Conservation (phyloP, 2,113 vertebrate species). For the Isichthys henryi region DNA sequence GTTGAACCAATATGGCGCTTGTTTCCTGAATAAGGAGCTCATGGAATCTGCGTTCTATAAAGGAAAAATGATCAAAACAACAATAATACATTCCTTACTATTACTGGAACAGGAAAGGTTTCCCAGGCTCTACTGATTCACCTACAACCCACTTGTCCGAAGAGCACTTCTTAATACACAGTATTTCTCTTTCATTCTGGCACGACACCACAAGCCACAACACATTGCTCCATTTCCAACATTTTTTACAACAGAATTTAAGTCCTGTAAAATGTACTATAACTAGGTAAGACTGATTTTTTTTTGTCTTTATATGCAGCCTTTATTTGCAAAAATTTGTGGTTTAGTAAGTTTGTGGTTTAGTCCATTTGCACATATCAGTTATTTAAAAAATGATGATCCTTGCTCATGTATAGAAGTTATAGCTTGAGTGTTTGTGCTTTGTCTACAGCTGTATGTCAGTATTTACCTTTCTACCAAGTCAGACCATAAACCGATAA, state of each 20-base stretch:
- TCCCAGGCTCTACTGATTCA: not conserved
- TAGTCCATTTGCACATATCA: not conserved
- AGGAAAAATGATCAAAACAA: not conserved
- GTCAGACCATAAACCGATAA: not conserved
- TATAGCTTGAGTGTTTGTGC: not conserved
- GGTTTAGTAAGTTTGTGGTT: not conserved
- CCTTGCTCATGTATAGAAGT: not conserved
- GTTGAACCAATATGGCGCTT: conserved; percentile 12
- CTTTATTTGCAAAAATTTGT: not conserved
- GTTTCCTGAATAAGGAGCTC: not conserved
- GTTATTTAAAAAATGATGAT: not conserved
- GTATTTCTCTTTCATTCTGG: not conserved
- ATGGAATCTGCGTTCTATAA: not conserved
- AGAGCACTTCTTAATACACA: not conserved
- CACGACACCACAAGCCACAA: not conserved
- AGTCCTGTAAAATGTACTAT: not conserved
- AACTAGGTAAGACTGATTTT: not conserved
- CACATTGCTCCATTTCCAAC: not conserved
- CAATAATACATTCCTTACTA: not conserved
- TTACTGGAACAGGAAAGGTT: not conserved
- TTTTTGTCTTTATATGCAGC: not conserved
- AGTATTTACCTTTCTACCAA: not conserved
- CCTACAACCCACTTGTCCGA: not conserved
- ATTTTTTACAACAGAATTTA: not conserved
- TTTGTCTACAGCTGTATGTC: not conserved